These are phyloP conservation scores for Oasisia sp. DNA, from an alignment of 2,888 invertebrate genomes.

Conservation along the genomic window DNA sequence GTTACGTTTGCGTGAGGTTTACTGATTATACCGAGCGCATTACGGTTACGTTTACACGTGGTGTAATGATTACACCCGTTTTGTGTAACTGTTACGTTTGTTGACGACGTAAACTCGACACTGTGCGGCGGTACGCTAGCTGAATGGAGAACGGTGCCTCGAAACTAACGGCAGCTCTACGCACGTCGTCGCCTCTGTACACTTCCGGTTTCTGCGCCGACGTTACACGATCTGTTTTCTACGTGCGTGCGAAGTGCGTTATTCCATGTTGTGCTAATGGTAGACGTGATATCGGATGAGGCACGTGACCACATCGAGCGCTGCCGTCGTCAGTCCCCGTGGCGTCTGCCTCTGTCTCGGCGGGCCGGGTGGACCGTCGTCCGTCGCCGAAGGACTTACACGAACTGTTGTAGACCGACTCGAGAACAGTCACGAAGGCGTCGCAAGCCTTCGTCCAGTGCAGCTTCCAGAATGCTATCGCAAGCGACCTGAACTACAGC, in stretches of 20 bases:
- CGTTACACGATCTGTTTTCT: not conserved
- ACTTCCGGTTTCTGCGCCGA: not conserved
- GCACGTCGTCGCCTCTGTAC: not conserved
- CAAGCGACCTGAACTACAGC: not conserved
- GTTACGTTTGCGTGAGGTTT: not conserved
- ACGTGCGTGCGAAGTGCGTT: not conserved
- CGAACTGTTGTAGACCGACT: not conserved
- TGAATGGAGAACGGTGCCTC: not conserved
- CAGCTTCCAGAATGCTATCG: not conserved
- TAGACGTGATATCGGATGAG: not conserved
- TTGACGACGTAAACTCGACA: not conserved
- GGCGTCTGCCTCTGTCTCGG: not conserved
- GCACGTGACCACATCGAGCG: not conserved
- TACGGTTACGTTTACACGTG: not conserved
- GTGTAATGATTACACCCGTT: not conserved
- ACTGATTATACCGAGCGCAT: not conserved
- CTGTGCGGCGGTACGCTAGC: not conserved
- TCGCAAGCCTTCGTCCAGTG: not conserved
- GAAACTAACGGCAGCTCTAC: not conserved
- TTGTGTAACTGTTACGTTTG: not conserved
- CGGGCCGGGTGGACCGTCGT: not conserved
- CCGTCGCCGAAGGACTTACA: not conserved
- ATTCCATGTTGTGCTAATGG: not conserved
- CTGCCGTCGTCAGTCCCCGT: not conserved
- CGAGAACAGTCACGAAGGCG: not conserved